A percentile compares a stretch with the other conserved stretches of the same genome.
Conservation (phyloP, 2,888 invertebrate species). For the Plebejus melissa region DNA sequence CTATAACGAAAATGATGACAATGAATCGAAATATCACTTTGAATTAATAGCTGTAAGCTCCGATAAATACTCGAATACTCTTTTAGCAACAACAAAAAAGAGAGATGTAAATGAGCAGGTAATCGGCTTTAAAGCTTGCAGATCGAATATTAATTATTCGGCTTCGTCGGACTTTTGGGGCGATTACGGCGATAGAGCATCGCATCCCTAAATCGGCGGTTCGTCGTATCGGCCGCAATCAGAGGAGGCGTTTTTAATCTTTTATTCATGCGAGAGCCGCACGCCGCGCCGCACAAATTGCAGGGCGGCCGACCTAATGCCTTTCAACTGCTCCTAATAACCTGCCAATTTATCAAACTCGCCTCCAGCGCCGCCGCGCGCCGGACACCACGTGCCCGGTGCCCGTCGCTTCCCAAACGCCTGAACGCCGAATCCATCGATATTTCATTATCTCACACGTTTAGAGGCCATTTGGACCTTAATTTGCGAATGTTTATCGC, state of each 20-base stretch:
- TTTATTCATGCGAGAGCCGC: conserved; percentile 65
- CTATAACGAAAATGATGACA: background rate
- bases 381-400: conserved; percentile 27
- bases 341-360: conserved; percentile 77
- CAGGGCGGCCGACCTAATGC: conserved; percentile 75
- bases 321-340: conserved; percentile 79
- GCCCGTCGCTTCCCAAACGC: conserved; percentile 21
- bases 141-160: conserved; percentile 37
- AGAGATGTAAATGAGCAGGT: background rate
- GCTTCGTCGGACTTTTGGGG: conserved; percentile 42
- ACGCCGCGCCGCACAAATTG: conserved; percentile 67
- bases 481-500: conserved; percentile 7
- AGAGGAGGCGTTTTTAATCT: conserved; percentile 65
- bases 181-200: conserved; percentile 45
- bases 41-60: background rate
- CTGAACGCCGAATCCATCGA: background rate
- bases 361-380: conserved; percentile 48
- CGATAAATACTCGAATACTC: background rate
- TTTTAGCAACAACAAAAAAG: background rate
- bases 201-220: conserved; percentile 48
- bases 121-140: conserved; percentile 32
- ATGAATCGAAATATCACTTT: background rate
- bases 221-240: conserved; percentile 63
- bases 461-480: conserved; percentile 1
- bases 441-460: conserved; percentile 15